A percentile compares a stretch with the other conserved stretches of the same genome.
phyloP scores from a whole-genome alignment of 2,113 vertebrate genomes.

The Xiphophorus couchianus region DNA sequence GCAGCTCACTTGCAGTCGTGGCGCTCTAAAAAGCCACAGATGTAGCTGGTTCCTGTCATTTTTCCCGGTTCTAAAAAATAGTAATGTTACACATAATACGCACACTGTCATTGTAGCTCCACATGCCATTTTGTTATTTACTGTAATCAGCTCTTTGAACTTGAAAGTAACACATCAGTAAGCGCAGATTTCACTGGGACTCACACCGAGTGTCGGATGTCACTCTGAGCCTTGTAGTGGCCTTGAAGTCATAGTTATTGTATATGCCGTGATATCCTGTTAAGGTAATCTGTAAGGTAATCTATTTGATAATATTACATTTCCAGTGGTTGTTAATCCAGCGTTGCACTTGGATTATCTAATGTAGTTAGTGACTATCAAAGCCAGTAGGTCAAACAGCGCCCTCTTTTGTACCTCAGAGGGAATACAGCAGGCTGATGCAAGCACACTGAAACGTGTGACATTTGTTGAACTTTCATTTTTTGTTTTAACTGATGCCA shows the following conservation, averaged over 20 bases:
- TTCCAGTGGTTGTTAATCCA: neutral
- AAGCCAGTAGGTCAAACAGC: constrained; percentile 29
- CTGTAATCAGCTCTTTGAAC: neutral
- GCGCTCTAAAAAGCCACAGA: constrained; percentile 30
- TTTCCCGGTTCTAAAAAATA: too few relatives aligned
- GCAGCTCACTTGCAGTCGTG: constrained; percentile 48
- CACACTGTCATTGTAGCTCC: accelerated
- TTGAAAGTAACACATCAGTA: neutral
- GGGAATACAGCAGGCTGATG: constrained; percentile 74
- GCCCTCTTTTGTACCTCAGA: constrained; percentile 15
- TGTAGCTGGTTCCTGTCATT: neutral
- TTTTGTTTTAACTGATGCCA: neutral
- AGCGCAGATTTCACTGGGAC: neutral
- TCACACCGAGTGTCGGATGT: neutral
- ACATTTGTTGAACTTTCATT: neutral
- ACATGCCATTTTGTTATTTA: too few relatives aligned
- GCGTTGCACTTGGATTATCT: neutral
- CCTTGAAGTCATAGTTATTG: neutral
- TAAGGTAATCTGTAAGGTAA: neutral
- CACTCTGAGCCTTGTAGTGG: neutral
- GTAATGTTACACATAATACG: accelerated
- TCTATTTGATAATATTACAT: accelerated
- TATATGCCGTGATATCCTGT: neutral
- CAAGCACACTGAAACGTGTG: constrained; percentile 71
- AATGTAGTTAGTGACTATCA: neutral